These are phyloP conservation scores for Matsumurasca onukii DNA, from an alignment of 1,140 invertebrate species.

Conservation along the genomic window DNA sequence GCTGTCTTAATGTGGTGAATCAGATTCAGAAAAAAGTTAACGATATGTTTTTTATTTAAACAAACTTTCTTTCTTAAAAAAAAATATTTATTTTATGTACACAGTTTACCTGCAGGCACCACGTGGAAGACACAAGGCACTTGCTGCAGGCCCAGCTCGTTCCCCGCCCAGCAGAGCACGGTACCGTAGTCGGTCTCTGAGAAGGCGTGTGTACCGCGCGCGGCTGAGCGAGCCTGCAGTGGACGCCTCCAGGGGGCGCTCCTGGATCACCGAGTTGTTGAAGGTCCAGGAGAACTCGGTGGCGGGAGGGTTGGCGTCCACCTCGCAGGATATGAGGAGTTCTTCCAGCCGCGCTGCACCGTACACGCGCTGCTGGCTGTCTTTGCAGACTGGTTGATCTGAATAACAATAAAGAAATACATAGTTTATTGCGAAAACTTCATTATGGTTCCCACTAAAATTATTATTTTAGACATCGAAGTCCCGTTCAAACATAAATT, in stretches of 20 bases:
- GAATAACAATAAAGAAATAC: too few relatives aligned
- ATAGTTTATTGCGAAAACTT: too few relatives aligned
- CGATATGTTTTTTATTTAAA: background rate
- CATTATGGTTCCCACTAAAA: too few relatives aligned
- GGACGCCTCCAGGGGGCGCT: conserved; percentile 27
- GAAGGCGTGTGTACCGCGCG: conserved; percentile 53
- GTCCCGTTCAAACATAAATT: too few relatives aligned
- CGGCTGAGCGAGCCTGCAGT: conserved; percentile 46
- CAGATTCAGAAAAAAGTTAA: background rate
- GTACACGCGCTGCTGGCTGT: conserved; percentile 53
- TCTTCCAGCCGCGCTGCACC: conserved; percentile 59
- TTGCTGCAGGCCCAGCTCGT: conserved; percentile 54
- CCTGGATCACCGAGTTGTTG: conserved; percentile 55
- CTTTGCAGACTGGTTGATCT: conserved; percentile 55
- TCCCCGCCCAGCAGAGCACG: conserved; percentile 57
- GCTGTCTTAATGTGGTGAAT: too few relatives aligned
- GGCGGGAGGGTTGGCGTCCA: conserved; percentile 57
- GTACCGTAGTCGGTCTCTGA: conserved; percentile 57
- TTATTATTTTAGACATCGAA: too few relatives aligned
- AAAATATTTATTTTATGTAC: conserved; percentile 32
- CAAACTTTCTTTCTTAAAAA: background rate
- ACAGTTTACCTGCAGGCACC: conserved; percentile 54
- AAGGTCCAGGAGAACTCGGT: conserved; percentile 60
- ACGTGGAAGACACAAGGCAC: conserved; percentile 58
- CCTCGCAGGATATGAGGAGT: conserved; percentile 56